Evolutionary conservation across 2,888 invertebrate species (phyloP), one percentile per base, ranked within the genome.

Genomic region (Cheilosia vulpina): DNA sequence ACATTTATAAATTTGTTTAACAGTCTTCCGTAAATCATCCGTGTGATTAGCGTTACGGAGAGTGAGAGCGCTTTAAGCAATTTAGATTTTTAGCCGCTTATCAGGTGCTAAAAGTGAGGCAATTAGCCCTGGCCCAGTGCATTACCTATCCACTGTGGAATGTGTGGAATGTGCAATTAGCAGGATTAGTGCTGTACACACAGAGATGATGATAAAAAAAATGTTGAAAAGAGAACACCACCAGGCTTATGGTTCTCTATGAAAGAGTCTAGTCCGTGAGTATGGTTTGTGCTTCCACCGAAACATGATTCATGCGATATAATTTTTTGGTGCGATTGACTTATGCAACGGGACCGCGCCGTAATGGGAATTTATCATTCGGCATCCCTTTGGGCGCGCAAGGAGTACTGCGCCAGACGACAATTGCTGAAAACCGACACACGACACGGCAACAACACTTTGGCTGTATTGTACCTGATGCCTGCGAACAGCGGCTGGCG

Each of bases 61-160:
- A 19, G 21, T 34, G 19, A 7, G 41, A 63, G 19, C 50, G 15
- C 43, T 47, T 34, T 63, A 31, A 58, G 73, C 66, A 84, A 43
- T 78, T 83, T 63, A 83, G 21, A 38, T 57, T 57, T 17, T 15
- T 31, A 43, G 24, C 55, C 27, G 80, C 85, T 85, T 85, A 85
- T 85, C 85, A 85, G 81, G 81, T 85, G 85, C 81, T 85, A 81
- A 85, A 77, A 85, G 57, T 81, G 81, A 85, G 81, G 81, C 81
- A 85, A 85, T 81, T 85, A 81, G 72, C 66, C 76, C 53, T 58
- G 66, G 72, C 68, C 50, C 41, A 21, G 62, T 6, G 81, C 55
- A 21, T 85, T 81, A 85, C 85, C 85, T 85, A 85, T 45, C 24
- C 66, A 11, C 50, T 52, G 13, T 72, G 85, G 85, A 85, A 85